Conservation (phyloP, 2,888 invertebrate genomes). For the Scaptomyza parva region DNA sequence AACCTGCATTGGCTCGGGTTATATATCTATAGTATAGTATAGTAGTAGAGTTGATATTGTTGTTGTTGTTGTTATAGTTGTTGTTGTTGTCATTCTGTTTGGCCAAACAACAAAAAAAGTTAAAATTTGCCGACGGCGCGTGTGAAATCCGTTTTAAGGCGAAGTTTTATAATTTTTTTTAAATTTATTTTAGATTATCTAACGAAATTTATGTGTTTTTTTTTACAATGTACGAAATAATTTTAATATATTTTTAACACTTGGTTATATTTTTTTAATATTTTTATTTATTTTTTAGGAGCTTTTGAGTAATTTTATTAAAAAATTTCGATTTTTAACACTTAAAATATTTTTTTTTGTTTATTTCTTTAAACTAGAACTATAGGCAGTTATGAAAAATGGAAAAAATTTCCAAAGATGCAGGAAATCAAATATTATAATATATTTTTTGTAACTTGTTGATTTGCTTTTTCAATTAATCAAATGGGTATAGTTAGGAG, state of each 20-base stretch:
- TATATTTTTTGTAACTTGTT: not conserved
- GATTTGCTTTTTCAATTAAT: constrained; percentile 1
- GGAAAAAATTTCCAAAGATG: not conserved
- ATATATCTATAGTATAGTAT: no score
- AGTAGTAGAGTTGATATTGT: no score
- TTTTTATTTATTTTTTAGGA: constrained; percentile 38
- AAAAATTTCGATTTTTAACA: constrained; percentile 1
- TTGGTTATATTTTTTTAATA: not conserved
- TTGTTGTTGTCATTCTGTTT: constrained; percentile 63
- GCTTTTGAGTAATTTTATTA: constrained; percentile 37
- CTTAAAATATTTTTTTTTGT: constrained; percentile 1
- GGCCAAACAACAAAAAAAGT: constrained; percentile 45
- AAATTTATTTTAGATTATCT: constrained; percentile 11
- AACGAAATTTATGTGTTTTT: constrained; percentile 8
- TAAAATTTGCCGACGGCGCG: constrained; percentile 56
- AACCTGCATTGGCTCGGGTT: constrained; percentile 71
- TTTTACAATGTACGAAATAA: constrained; percentile 1
- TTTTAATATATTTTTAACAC: not conserved
- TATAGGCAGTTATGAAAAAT: constrained; percentile 30
- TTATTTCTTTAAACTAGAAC: constrained; percentile 10
- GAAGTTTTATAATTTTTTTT: constrained; percentile 7
- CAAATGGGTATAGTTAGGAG: constrained; percentile 2
- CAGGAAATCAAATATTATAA: not conserved
- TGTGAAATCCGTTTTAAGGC: constrained; percentile 47
- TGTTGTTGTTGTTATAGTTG: constrained; percentile 50